These are phyloP conservation scores for Drosophila arizonae DNA, from an alignment of 1,140 invertebrate species.

Conservation along the genomic window DNA sequence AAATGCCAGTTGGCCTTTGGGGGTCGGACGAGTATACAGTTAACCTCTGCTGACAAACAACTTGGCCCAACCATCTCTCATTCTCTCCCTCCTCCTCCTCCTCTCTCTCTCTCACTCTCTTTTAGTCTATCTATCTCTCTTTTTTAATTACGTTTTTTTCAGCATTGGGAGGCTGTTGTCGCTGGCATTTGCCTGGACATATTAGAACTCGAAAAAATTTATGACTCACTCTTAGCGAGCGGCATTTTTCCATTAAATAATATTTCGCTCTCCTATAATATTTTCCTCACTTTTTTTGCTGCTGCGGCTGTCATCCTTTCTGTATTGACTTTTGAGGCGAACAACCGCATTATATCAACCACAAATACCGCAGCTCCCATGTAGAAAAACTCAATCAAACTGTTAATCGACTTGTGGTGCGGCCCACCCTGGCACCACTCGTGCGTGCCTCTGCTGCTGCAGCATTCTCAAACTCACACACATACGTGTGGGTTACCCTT, in stretches of 20 bases:
- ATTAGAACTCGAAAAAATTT: slow-evolving; percentile 50
- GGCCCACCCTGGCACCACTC: slow-evolving; percentile 1
- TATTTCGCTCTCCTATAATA: not conserved
- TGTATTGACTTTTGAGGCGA: slow-evolving; percentile 69
- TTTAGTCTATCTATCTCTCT: no score
- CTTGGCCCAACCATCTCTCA: slow-evolving; percentile 13
- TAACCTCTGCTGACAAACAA: slow-evolving; percentile 45
- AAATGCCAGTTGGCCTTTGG: slow-evolving; percentile 51
- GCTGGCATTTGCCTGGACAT: slow-evolving; percentile 22
- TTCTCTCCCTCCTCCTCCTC: not conserved
- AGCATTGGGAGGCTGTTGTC: slow-evolving; percentile 25
- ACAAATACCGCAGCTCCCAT: slow-evolving; percentile 60
- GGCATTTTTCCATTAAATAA: slow-evolving; percentile 70
- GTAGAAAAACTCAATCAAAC: slow-evolving; percentile 73
- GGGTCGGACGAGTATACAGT: slow-evolving; percentile 36
- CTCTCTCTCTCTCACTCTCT: slow-evolving; percentile 9
- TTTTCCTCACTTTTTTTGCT: slow-evolving; percentile 6
- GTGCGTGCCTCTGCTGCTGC: slow-evolving; percentile 30
- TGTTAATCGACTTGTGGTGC: slow-evolving; percentile 68
- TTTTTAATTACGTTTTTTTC: slow-evolving; percentile 65
- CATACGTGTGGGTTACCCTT: slow-evolving; percentile 42
- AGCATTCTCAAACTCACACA: not conserved
- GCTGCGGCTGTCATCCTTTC: slow-evolving; percentile 26
- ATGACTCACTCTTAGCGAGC: slow-evolving; percentile 29
- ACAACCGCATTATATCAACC: slow-evolving; percentile 60